Evolutionary conservation across 2,888 invertebrate genomes (phyloP), one percentile per base, ranked within the genome.

Genomic region (Machimus atricapillus): DNA sequence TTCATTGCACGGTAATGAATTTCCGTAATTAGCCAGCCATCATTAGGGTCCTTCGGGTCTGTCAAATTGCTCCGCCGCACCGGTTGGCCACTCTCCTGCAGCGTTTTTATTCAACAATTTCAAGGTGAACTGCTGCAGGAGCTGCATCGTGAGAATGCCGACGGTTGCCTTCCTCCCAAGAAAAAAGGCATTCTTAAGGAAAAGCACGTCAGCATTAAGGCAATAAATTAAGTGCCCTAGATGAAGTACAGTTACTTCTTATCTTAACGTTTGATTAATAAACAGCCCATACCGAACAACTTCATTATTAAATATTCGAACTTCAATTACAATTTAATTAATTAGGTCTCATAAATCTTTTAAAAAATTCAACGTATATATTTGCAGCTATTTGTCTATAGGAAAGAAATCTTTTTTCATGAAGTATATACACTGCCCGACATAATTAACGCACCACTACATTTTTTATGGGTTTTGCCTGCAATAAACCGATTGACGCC

Each of bases 1-100:
- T 52, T 56, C 81, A 56, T 23, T 56, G 23, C 46, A 52, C 81
- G 14, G 52, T 43, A 56, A 52, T 34, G 56, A 81, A 56, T 52
- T 81, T 31, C 43, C 56, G 81, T 81, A 81, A 81, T 81, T 81
- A 81, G 81, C 27, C n/a, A 9, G 27, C 81, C 43, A 43, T 52
- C 19, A 76, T n/a, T 81, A 81, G 46, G 81, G 81, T 81, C 56
- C 81, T 81, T 81, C 27, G 14, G 56, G 23, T 23, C 52, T 56
- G 52, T 81, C 81, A 76, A 76, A 76, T 37, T 76, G 6, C n/a
- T 9, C 16, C 34, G 12, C 40, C 34, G 58, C 58, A 3, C 19
- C 58, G 12, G n/a, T n/a, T n/a, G n/a, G 23, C 27, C 6, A 14
- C 52, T 52, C 52, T 52, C 66, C 66, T 66, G 8, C 66, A 27